Percentiles rank a stretch among this genome's conserved stretches.
These are phyloP conservation scores for Pterocles orientalis DNA, from an alignment of 2,113 vertebrate species.

Conservation along the genomic window DNA sequence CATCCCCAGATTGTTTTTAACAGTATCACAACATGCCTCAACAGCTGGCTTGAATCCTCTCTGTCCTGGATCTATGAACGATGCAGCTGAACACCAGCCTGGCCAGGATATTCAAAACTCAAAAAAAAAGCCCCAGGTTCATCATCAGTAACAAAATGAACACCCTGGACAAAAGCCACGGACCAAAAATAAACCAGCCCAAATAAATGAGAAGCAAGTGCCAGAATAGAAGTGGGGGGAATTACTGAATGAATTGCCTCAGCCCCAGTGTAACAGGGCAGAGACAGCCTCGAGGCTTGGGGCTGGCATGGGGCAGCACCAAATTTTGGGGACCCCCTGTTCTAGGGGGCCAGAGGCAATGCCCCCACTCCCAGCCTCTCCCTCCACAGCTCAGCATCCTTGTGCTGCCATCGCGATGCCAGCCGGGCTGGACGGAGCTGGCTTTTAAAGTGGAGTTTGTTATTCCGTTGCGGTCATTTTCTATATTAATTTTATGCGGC, in stretches of 20 bases:
- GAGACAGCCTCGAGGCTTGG: not conserved
- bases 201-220: not conserved
- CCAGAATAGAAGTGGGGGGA: not conserved
- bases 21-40: not conserved
- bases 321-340: not conserved
- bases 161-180: not conserved
- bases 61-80: not conserved
- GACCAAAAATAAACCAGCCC: not conserved
- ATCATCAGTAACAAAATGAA: not conserved
- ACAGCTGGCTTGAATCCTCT: conserved; percentile 12
- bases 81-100: not conserved
- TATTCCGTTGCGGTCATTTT: conserved; percentile 60
- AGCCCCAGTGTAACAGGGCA: rapidly evolving
- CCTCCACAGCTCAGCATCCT: not conserved
- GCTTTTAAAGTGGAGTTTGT: conserved; percentile 21
- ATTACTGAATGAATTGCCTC: not conserved
- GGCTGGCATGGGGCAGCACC: not conserved
- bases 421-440: not conserved
- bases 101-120: not conserved
- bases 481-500: conserved; percentile 27
- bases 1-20: conserved; percentile 5
- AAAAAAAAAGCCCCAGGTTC: not conserved
- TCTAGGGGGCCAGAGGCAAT: rapidly evolving
- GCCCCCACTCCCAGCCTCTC: not conserved
- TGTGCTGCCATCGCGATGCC: not conserved